A percentile compares a stretch with the other conserved stretches of the same genome.
These are phyloP conservation scores for Netta rufina DNA, from an alignment of 2,797 vertebrate species.

Conservation along the genomic window DNA sequence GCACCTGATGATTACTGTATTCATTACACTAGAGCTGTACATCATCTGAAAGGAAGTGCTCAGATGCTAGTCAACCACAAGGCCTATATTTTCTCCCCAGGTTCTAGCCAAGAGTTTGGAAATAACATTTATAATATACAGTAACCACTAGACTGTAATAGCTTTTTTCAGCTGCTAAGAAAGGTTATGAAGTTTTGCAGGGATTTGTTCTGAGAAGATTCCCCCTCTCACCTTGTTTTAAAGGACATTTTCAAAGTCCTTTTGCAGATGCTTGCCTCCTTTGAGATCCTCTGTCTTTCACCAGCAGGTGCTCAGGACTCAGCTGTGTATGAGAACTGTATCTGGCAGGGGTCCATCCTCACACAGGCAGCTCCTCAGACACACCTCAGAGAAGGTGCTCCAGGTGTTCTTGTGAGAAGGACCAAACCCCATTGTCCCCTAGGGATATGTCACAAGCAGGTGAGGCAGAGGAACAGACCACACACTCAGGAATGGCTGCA, in stretches of 20 bases:
- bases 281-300: background rate
- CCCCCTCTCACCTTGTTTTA: background rate
- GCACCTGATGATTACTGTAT: slow-evolving; percentile 10
- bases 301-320: background rate
- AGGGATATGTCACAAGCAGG: background rate
- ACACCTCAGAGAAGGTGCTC: rapidly evolving
- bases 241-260: background rate
- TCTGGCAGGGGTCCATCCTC: background rate
- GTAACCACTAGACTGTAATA: background rate
- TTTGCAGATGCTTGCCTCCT: background rate
- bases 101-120: slow-evolving; percentile 40
- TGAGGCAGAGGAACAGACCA: background rate
- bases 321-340: rapidly evolving
- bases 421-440: background rate
- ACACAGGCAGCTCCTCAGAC: background rate
- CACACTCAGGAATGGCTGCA: background rate
- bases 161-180: slow-evolving; percentile 3
- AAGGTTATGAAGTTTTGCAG: slow-evolving; percentile 33
- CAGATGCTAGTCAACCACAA: background rate
- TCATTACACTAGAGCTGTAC: background rate
- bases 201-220: background rate
- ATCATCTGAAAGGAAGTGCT: background rate
- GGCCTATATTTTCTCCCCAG: slow-evolving; percentile 33
- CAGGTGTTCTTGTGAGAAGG: background rate
- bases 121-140: slow-evolving; percentile 22